These are phyloP conservation scores for Argopecten irradians DNA, from an alignment of 1,140 invertebrate genomes.

Conservation along the genomic window DNA sequence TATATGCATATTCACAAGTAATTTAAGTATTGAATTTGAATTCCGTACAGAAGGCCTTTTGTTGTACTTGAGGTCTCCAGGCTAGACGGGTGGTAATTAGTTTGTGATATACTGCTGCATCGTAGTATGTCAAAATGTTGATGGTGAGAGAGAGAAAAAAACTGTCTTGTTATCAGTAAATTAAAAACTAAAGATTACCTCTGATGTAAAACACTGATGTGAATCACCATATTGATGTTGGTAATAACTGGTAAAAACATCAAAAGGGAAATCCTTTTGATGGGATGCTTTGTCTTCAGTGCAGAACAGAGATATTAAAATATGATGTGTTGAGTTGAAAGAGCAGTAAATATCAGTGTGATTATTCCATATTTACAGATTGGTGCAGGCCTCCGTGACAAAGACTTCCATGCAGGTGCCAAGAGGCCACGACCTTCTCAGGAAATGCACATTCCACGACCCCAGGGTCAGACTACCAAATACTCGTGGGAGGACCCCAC, in stretches of 20 bases:
- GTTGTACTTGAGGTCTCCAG: too few relatives aligned
- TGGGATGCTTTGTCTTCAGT: background rate
- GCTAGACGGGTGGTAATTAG: background rate
- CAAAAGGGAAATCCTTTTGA: background rate
- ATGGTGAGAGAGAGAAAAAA: background rate
- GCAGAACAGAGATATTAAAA: background rate
- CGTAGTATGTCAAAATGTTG: background rate
- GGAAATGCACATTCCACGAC: slow-evolving; percentile 50
- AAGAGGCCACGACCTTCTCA: slow-evolving; percentile 34
- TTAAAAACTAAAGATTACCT: background rate
- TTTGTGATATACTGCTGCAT: too few relatives aligned
- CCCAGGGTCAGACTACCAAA: slow-evolving; percentile 45
- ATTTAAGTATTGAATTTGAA: too few relatives aligned
- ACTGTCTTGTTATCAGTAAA: background rate
- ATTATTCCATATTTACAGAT: slow-evolving; percentile 43
- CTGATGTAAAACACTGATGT: background rate
- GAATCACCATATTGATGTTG: background rate
- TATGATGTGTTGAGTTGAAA: background rate
- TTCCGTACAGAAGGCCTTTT: too few relatives aligned
- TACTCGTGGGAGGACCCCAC: slow-evolving; percentile 60
- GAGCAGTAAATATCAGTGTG: background rate
- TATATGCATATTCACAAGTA: too few relatives aligned
- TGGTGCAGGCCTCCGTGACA: slow-evolving; percentile 58
- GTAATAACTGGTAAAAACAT: background rate
- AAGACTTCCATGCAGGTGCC: slow-evolving; percentile 50